A percentile compares a stretch with the other conserved stretches of the same genome.
phyloP scores from a whole-genome alignment of 2,113 vertebrate species.

The Prionailurus bengalensis region DNA sequence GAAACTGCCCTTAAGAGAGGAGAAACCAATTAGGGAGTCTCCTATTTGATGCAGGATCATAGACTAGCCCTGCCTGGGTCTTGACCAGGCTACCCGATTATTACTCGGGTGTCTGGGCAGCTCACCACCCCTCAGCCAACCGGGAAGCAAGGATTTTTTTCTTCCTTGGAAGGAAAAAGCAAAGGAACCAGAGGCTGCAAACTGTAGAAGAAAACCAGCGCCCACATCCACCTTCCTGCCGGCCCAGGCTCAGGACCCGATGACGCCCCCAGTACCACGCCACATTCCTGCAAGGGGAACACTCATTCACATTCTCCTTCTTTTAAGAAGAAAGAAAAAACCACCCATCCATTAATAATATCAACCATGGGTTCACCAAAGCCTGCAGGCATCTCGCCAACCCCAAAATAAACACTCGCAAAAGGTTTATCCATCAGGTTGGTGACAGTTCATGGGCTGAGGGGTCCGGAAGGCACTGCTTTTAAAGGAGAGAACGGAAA shows the following conservation, averaged over 20 bases:
- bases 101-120: fast-evolving
- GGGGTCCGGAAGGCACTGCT: constrained; percentile 38
- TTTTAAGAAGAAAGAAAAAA: constrained; percentile 72
- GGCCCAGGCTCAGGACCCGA: neutral
- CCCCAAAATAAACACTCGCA: constrained; percentile 81
- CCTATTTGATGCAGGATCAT: neutral
- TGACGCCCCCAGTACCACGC: neutral
- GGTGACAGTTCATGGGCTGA: neutral
- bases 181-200: neutral
- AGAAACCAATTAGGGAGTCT: constrained; percentile 60
- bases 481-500: constrained; percentile 13
- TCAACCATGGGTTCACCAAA: constrained; percentile 79
- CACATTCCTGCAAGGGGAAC: constrained; percentile 62
- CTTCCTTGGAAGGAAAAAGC: constrained; percentile 46
- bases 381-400: constrained; percentile 83
- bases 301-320: constrained; percentile 64
- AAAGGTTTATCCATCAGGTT: constrained; percentile 85
- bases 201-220: neutral
- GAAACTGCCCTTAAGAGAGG: constrained; percentile 44
- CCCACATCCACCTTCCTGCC: neutral
- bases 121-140: neutral
- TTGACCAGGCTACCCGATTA: neutral
- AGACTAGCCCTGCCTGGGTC: neutral
- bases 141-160: neutral
- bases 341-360: constrained; percentile 78